Base-by-base conservation (phyloP, 1,140 invertebrate genomes). In the Gryon sp. region DNA sequence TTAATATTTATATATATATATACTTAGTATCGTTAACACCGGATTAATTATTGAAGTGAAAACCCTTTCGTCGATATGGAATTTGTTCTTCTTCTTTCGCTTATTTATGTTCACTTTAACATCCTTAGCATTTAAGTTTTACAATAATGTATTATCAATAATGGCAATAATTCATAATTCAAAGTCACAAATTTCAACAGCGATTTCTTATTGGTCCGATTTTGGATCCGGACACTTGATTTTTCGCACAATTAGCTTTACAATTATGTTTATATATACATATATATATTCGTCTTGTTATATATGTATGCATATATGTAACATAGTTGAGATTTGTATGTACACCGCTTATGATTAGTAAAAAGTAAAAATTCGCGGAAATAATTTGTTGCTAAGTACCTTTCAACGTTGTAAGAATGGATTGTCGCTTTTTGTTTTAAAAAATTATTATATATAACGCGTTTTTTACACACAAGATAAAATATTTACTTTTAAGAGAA, bases 51-150 rank as follows among this genome's bases (percentile, higher is more conserved):
- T 65, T 59, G 55, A 55, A 60, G 72, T 60, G 62, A 48, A 76
- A 76, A 76, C 65, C 36, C 50, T n/a, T n/a, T 60, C 41, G 24
- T 77, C 75, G 75, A 77, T 77, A 77, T 77, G 75, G 62, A 68
- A 43, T 57, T 59, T n/a, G n/a, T n/a, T n/a, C n/a, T n/a, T n/a
- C n/a, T n/a, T n/a, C n/a, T n/a, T n/a, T n/a, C n/a, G n/a, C n/a
- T n/a, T n/a, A n/a, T n/a, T n/a, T 28, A 34, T 16, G 34, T 48
- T 59, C 43, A 38, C 34, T 65, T 59, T 46, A 74, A 76, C 65
- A 59, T 53, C 36, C 59, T 70, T 74, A 65, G 8, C 24, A 19
- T 50, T n/a, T 69, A 76, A 15, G 7, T 24, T 41, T 60, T 57
- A 36, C 19, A 50, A 63, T 76, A 69, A 53, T 32, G 16, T 76